A percentile compares a stretch with the other conserved stretches of the same genome.
Conservation (phyloP, 2,888 invertebrate genomes). For the Iselma pallidipennis region DNA sequence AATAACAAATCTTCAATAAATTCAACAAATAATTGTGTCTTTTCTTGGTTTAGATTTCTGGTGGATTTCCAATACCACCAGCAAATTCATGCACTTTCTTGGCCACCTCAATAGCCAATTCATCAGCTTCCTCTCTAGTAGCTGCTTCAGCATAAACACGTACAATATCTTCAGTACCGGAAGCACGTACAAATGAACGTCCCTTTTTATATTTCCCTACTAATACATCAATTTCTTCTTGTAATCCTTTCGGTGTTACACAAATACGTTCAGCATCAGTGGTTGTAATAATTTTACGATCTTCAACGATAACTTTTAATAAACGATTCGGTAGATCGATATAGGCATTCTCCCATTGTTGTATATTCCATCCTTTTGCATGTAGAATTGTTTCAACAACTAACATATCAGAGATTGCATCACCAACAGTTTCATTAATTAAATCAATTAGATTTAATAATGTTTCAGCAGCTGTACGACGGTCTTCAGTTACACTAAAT, state of each 20-base stretch:
- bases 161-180: constrained; percentile 97
- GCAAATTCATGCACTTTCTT: constrained; percentile 76
- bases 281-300: constrained; percentile 83
- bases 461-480: constrained; percentile 63
- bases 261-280: constrained; percentile 86
- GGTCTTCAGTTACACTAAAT: constrained; percentile 33
- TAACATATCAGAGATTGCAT: constrained; percentile 95
- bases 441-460: constrained; percentile 76
- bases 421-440: constrained; percentile 94
- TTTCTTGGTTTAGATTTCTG: constrained; percentile 49
- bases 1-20: constrained; percentile 7
- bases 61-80: constrained; percentile 75
- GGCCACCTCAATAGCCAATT: constrained; percentile 75
- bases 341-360: constrained; percentile 83
- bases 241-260: constrained; percentile 80
- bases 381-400: constrained; percentile 90
- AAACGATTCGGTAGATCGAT: constrained; percentile 85
- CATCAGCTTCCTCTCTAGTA: constrained; percentile 63
- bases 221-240: constrained; percentile 74
- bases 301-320: constrained; percentile 85
- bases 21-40: constrained; percentile 6
- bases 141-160: constrained; percentile 95
- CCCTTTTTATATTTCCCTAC: constrained; percentile 72
- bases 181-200: constrained; percentile 90
- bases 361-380: constrained; percentile 75